Percentiles rank a stretch among this genome's conserved stretches.
phyloP scores from a whole-genome alignment of 1,140 invertebrate genomes.

The Trachelipus rathkii region DNA sequence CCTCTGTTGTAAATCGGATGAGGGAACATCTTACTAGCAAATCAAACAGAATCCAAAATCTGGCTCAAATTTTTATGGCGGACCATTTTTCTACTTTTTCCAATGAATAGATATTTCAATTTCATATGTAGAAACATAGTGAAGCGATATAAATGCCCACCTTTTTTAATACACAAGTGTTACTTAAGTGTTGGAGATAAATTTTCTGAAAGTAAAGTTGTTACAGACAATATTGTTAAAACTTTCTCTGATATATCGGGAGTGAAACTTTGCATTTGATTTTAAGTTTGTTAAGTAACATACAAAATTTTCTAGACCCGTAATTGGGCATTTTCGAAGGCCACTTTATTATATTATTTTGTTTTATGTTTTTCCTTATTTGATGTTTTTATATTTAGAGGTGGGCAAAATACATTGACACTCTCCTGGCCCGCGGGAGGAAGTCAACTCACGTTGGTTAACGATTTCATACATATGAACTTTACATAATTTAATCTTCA shows the following conservation, averaged over 20 bases:
- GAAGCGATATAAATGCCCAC: background rate
- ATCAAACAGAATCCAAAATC: conserved; percentile 62
- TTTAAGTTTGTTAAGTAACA: conserved; percentile 3
- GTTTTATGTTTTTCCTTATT: no score
- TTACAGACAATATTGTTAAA: conserved; percentile 56
- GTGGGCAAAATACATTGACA: no score
- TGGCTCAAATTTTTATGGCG: conserved; percentile 65
- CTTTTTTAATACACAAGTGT: background rate
- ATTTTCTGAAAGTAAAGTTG: conserved; percentile 60
- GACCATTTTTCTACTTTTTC: conserved; percentile 52
- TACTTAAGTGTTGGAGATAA: conserved; percentile 58
- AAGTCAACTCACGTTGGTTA: no score
- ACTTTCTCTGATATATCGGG: conserved; percentile 67
- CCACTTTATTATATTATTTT: conserved; percentile 72
- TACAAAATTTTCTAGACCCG: conserved; percentile 48
- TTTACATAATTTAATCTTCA: no score
- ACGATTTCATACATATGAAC: no score
- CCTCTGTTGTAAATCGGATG: conserved; percentile 56
- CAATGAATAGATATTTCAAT: background rate
- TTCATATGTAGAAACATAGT: background rate
- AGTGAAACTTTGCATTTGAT: conserved; percentile 68
- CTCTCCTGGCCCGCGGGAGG: no score
- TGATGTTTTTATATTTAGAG: no score
- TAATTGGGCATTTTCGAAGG: conserved; percentile 77
- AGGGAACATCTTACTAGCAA: conserved; percentile 54